Conservation (phyloP, 2,113 vertebrate species). For the Tenebrosternarchus preto region DNA sequence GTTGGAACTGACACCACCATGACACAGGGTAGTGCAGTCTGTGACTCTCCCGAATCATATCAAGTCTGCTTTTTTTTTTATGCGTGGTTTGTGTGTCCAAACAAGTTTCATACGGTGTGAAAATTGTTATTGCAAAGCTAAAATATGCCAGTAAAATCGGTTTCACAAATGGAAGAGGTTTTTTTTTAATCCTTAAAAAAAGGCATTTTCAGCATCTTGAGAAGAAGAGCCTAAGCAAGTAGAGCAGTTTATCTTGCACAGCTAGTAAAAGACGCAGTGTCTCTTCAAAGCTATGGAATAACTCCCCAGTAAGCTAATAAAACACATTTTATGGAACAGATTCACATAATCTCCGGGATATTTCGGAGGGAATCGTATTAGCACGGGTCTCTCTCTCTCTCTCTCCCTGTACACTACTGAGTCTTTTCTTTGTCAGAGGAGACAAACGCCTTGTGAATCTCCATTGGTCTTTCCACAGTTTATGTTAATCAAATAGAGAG, state of each 20-base stretch:
- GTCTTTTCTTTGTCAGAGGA: background rate
- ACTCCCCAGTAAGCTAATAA: background rate
- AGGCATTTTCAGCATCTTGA: background rate
- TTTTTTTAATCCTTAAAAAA: background rate
- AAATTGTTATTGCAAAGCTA: too few species aligned
- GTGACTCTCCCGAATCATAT: too few species aligned
- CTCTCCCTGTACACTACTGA: background rate
- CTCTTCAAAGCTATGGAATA: background rate
- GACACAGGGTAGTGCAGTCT: too few species aligned
- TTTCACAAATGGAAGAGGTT: background rate
- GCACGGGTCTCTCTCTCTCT: background rate
- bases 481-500: conserved; percentile 25
- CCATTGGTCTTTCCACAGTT: conserved; percentile 23
- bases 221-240: background rate
- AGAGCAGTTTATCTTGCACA: background rate
- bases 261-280: background rate
- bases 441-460: conserved; percentile 16
- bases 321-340: background rate
- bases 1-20: too few species aligned
- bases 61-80: too few species aligned
- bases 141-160: background rate
- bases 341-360: background rate
- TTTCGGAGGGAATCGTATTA: conserved; percentile 17
- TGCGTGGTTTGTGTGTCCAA: too few species aligned
- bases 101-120: too few species aligned